Conservation (phyloP, 2,797 vertebrate genomes). For the Heliangelus exortis region DNA sequence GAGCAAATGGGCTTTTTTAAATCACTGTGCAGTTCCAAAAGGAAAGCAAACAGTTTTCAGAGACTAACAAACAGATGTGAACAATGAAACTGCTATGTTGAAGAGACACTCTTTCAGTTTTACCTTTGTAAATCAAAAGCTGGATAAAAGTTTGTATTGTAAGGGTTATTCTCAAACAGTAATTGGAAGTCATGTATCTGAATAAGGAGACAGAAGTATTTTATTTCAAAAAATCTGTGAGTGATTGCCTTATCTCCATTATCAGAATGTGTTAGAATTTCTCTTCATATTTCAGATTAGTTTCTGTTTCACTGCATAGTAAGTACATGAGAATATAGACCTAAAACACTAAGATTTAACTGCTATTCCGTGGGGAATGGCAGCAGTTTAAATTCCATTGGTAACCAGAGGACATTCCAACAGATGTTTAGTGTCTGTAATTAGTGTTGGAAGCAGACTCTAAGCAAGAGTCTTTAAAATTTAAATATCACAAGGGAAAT, state of each 20-base stretch:
- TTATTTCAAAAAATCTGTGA: constrained; percentile 6
- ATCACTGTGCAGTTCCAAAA: constrained; percentile 23
- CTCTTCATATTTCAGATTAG: neutral
- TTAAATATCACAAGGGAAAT: constrained; percentile 60
- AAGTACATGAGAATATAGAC: neutral
- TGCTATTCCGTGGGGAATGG: neutral
- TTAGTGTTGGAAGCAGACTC: constrained; percentile 48
- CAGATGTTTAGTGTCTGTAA: constrained; percentile 51
- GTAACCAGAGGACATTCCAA: constrained; percentile 40
- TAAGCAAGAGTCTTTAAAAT: constrained; percentile 42
- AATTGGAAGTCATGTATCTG: neutral
- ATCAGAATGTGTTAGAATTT: neutral
- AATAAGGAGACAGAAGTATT: neutral
- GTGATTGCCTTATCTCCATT: constrained; percentile 26
- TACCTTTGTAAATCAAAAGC: neutral
- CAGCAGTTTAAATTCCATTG: constrained; percentile 40
- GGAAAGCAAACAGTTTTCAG: constrained; percentile 38
- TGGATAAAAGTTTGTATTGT: neutral
- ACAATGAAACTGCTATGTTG: neutral
- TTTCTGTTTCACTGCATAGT: neutral
- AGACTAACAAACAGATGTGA: neutral
- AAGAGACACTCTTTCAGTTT: neutral
- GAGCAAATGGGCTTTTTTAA: constrained; percentile 35
- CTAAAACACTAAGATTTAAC: constrained; percentile 29
- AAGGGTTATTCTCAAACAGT: neutral